Evolutionary conservation across 2,113 vertebrate genomes (phyloP).

Genomic region (Notarius quadriscutis): DNA sequence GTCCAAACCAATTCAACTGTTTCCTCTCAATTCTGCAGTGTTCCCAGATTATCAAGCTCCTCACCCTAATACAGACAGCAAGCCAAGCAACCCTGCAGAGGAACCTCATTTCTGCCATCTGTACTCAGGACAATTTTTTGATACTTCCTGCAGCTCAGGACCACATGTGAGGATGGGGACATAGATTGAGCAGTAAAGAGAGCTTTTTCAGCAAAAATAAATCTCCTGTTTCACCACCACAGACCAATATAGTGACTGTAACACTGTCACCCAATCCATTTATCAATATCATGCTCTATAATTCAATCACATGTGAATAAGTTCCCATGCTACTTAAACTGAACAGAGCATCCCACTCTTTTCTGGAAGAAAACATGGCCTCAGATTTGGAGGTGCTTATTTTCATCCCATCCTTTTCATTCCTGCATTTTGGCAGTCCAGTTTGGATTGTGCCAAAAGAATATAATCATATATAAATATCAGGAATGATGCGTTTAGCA

Average conservation of each 20-base stretch:
- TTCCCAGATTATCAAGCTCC: too few relatives aligned
- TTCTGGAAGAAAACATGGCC: not conserved
- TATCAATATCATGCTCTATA: not conserved
- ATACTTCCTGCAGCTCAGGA: too few relatives aligned
- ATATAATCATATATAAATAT: not conserved
- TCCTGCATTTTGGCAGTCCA: not conserved
- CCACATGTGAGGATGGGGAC: too few relatives aligned
- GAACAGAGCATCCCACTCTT: not conserved
- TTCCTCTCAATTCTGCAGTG: too few relatives aligned
- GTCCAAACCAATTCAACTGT: too few relatives aligned
- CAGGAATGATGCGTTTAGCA: not conserved
- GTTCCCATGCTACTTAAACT: not conserved
- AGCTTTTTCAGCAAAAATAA: not conserved
- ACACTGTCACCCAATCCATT: not conserved
- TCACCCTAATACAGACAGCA: too few relatives aligned
- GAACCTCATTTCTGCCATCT: too few relatives aligned
- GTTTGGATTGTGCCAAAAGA: not conserved
- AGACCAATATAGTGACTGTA: not conserved
- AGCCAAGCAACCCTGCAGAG: too few relatives aligned
- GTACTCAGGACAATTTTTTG: too few relatives aligned
- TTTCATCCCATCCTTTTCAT: not conserved
- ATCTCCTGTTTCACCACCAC: not conserved
- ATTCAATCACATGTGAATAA: not conserved
- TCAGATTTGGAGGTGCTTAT: not conserved
- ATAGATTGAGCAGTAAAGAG: not conserved